phyloP scores from a whole-genome alignment of 1,140 invertebrate genomes.

The Drosophila persimilis region DNA sequence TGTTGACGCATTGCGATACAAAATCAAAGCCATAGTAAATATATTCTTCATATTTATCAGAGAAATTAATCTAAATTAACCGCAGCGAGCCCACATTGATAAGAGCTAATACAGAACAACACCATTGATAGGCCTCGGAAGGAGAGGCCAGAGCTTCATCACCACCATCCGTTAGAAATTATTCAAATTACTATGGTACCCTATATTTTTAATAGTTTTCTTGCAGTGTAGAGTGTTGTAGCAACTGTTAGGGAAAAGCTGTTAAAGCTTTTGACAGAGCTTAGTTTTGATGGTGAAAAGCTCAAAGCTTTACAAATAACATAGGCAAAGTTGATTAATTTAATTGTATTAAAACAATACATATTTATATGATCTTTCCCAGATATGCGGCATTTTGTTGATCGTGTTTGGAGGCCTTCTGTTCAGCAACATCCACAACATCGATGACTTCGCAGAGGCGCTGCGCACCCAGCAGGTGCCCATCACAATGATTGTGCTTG shows the following conservation, averaged over 20 bases:
- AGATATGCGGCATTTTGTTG: conserved; percentile 87
- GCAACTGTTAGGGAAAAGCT: neutral
- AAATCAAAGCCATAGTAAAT: conserved; percentile 39
- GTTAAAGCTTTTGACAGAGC: neutral
- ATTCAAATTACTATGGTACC: neutral
- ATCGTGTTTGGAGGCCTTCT: conserved; percentile 86
- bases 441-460: conserved; percentile 84
- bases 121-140: conserved; percentile 7
- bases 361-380: conserved; percentile 32
- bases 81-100: conserved; percentile 12
- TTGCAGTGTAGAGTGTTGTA: conserved; percentile 5
- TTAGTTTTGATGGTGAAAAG: neutral
- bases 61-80: conserved; percentile 32
- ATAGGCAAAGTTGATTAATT: neutral
- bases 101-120: conserved; percentile 13
- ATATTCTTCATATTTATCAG: conserved; percentile 22
- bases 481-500: conserved; percentile 88
- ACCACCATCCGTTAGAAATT: neutral
- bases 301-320: neutral
- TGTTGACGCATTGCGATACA: conserved; percentile 36
- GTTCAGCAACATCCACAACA: conserved; percentile 84
- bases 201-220: neutral
- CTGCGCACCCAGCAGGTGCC: conserved; percentile 84
- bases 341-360: no score
- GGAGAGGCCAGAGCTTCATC: no score